A percentile compares a stretch with the other conserved stretches of the same genome.
Evolutionary conservation across 2,113 vertebrate genomes (phyloP).

Genomic region (Lagopus muta): DNA sequence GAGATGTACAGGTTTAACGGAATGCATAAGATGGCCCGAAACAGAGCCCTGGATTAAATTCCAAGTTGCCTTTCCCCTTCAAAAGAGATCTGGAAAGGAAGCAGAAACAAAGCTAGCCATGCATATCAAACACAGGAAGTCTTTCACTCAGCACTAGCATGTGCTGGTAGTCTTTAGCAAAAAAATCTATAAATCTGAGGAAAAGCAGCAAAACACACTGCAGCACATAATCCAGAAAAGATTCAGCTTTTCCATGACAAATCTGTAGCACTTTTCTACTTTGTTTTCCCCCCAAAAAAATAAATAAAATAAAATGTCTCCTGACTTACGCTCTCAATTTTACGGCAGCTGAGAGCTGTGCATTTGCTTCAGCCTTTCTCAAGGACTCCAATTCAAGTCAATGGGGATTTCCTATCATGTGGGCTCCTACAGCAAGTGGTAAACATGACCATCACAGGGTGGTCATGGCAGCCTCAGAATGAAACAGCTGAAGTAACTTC

Average conservation of each 20-base stretch:
- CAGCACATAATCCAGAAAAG: background rate
- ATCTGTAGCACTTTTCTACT: background rate
- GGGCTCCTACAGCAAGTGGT: background rate
- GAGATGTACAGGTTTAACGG: conserved; percentile 26
- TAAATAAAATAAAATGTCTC: background rate
- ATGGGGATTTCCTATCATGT: accelerated
- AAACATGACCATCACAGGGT: background rate
- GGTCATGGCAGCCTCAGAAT: background rate
- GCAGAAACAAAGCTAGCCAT: background rate
- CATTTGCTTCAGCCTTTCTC: accelerated
- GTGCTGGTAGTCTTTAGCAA: background rate
- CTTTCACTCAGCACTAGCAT: background rate
- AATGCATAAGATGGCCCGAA: conserved; percentile 21
- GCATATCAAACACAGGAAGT: background rate
- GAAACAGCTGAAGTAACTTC: background rate
- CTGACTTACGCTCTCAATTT: background rate
- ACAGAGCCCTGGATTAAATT: conserved; percentile 53
- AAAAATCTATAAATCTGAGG: background rate
- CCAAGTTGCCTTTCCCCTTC: conserved; percentile 32
- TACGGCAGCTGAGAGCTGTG: background rate
- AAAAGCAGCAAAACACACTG: background rate
- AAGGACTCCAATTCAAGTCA: background rate
- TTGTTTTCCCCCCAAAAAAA: background rate
- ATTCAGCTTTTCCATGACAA: background rate
- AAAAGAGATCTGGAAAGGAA: conserved; percentile 7